Conservation (phyloP, 1,140 invertebrate genomes). For the Asbolus verrucosus region DNA sequence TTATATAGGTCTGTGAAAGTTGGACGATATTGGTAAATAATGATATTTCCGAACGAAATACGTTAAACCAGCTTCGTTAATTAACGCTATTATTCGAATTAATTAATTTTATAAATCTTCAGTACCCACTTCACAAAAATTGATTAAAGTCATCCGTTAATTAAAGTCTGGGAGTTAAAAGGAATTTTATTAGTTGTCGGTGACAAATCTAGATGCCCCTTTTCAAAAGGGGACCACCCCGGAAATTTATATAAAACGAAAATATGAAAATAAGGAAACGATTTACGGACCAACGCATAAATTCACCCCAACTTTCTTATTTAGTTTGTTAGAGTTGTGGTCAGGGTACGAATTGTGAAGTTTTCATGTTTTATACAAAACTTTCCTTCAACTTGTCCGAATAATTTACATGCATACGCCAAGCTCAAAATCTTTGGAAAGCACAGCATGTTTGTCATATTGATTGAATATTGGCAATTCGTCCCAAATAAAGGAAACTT, state of each 20-base stretch:
- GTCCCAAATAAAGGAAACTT: no score
- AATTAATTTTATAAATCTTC: conserved; percentile 34
- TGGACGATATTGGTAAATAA: neutral
- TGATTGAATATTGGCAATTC: conserved; percentile 4
- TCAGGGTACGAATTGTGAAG: conserved; percentile 17
- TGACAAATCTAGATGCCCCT: conserved; percentile 33
- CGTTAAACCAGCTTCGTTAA: conserved; percentile 3
- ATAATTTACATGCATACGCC: conserved; percentile 28
- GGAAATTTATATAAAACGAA: conserved; percentile 8
- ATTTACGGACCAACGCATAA: conserved; percentile 30
- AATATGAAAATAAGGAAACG: conserved; percentile 37
- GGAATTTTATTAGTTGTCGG: conserved; percentile 26
- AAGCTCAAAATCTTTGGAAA: no score
- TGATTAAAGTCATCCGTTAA: conserved; percentile 30
- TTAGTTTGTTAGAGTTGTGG: conserved; percentile 35
- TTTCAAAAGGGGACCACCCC: neutral
- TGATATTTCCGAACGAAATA: conserved; percentile 3
- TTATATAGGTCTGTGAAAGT: neutral
- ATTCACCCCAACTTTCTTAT: conserved; percentile 33
- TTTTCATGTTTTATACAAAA: conserved; percentile 22
- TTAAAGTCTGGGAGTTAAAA: conserved; percentile 15
- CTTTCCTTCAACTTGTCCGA: conserved; percentile 23
- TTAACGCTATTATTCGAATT: conserved; percentile 32
- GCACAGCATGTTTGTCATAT: conserved; percentile 1
- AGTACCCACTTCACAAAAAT: conserved; percentile 27